phyloP scores from a whole-genome alignment of 2,797 vertebrate species.

The Varecia variegata region DNA sequence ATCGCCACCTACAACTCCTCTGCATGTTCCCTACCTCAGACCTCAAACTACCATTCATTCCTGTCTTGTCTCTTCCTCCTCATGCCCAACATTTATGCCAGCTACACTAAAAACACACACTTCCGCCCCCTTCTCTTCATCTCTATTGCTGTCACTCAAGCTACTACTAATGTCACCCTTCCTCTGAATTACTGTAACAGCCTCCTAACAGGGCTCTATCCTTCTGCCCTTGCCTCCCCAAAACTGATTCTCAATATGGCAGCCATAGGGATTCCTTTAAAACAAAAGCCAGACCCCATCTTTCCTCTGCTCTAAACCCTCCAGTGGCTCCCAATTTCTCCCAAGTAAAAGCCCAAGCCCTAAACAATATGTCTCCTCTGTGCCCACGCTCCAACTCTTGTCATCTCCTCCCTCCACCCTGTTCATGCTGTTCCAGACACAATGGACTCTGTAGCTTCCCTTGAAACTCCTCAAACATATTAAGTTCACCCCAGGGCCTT shows the following conservation, averaged over 20 bases:
- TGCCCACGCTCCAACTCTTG: fast-evolving
- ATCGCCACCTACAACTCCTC: fast-evolving
- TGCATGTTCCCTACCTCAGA: neutral
- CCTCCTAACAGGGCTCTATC: neutral
- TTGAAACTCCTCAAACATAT: neutral
- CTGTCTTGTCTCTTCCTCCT: neutral
- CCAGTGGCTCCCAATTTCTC: neutral
- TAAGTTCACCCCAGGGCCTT: neutral
- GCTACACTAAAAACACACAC: neutral
- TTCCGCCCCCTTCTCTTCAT: neutral
- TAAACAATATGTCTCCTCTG: neutral
- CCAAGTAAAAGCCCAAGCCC: neutral
- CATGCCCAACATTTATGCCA: neutral
- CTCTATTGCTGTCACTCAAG: neutral
- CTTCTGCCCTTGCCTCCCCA: neutral
- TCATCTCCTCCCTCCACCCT: neutral
- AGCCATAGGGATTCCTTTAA: neutral
- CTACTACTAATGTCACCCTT: no score
- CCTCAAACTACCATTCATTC: neutral
- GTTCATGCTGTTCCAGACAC: neutral
- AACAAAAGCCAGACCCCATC: neutral
- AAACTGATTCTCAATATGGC: neutral
- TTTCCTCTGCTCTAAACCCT: neutral
- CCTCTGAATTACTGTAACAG: neutral
- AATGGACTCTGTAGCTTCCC: neutral